Conservation (phyloP, 1,140 invertebrate species). For the Mycetomoellerius zeteki region DNA sequence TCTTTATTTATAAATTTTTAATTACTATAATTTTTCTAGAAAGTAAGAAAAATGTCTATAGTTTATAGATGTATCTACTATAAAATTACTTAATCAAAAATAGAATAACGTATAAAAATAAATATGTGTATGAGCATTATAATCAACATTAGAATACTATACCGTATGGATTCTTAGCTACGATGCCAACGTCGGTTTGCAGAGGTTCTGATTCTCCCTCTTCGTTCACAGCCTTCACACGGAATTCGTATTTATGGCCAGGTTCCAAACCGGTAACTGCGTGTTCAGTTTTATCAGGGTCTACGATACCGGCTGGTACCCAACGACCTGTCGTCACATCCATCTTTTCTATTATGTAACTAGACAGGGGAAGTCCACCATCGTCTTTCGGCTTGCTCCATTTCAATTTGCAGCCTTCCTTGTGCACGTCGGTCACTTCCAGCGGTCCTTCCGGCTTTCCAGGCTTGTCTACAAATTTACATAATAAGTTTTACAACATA, state of each 20-base stretch:
- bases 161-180: constrained; percentile 99
- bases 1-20: neutral
- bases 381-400: constrained; percentile 99
- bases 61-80: neutral
- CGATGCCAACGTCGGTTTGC: constrained; percentile 94
- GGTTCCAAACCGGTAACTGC: constrained; percentile 96
- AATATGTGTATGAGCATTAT: neutral
- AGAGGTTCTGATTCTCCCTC: constrained; percentile 98
- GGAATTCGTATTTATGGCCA: constrained; percentile 97
- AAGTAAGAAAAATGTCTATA: neutral
- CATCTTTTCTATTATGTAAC: constrained; percentile 97
- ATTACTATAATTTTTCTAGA: neutral
- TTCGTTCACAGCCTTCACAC: constrained; percentile 97
- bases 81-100: constrained; percentile 22
- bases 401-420: constrained; percentile 97
- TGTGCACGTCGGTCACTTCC: constrained; percentile 96
- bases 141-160: constrained; percentile 67
- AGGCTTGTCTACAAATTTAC: constrained; percentile 92
- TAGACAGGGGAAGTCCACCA: constrained; percentile 96
- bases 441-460: constrained; percentile 97
- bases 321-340: constrained; percentile 95
- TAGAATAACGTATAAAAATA: constrained; percentile 10
- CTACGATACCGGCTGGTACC: constrained; percentile 95
- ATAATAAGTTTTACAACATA: neutral
- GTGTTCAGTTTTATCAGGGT: constrained; percentile 95